These are phyloP conservation scores for Campylorhamphus procurvoides DNA, from an alignment of 2,113 vertebrate species.

Conservation along the genomic window DNA sequence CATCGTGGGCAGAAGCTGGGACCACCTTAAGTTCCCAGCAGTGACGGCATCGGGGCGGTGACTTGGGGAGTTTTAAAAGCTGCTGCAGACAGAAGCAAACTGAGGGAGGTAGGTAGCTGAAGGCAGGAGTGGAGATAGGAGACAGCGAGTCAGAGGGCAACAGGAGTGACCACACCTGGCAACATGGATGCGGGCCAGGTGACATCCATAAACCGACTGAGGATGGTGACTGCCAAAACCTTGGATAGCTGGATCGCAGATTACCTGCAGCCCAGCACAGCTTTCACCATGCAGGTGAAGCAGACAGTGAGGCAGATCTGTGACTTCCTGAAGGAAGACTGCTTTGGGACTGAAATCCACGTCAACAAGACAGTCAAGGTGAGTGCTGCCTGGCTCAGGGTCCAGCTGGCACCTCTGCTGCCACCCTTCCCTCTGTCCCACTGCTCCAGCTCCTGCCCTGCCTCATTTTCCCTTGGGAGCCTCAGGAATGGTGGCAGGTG, in stretches of 20 bases:
- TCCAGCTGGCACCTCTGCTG: not conserved
- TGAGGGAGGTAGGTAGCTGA: fast-evolving
- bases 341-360: not conserved
- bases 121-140: fast-evolving
- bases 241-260: not conserved
- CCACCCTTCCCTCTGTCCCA: not conserved
- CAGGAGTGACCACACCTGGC: fast-evolving
- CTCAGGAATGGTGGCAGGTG: not conserved
- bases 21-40: not conserved
- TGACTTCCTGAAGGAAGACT: conserved; percentile 28
- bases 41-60: not conserved
- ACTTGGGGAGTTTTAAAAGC: not conserved
- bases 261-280: not conserved
- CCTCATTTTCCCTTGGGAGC: not conserved
- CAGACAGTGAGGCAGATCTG: not conserved
- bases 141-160: fast-evolving
- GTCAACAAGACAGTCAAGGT: conserved; percentile 51
- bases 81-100: fast-evolving
- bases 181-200: not conserved
- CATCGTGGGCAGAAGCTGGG: fast-evolving
- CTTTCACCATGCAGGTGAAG: not conserved
- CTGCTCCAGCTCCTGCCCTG: not conserved
- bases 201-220: fast-evolving
- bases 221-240: fast-evolving
- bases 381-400: fast-evolving